A percentile compares a stretch with the other conserved stretches of the same genome.
Evolutionary conservation across 2,888 invertebrate genomes (phyloP).

Genomic region (Zygothrica quintamaculata): DNA sequence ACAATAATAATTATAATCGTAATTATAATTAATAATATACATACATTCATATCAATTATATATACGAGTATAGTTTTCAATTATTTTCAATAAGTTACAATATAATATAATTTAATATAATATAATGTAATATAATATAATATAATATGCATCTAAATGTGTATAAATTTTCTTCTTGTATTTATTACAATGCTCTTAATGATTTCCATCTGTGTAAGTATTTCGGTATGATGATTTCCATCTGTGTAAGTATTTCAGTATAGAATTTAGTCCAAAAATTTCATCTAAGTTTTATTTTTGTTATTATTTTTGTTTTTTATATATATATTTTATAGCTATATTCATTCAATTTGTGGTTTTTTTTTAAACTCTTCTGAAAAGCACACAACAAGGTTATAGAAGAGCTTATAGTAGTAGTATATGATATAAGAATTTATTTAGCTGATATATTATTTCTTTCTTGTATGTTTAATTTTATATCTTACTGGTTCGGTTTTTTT

Average conservation of each 20-base stretch:
- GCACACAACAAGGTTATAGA: too few species aligned
- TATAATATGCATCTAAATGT: slow-evolving; percentile 61
- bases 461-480: too few species aligned
- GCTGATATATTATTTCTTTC: slow-evolving; percentile 24
- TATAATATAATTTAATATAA: slow-evolving; percentile 39
- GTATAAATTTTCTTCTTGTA: slow-evolving; percentile 31
- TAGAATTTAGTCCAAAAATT: too few species aligned
- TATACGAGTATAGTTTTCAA: slow-evolving; percentile 62
- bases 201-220: too few species aligned
- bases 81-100: slow-evolving; percentile 49
- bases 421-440: slow-evolving; percentile 8
- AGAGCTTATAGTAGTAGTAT: background rate
- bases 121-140: slow-evolving; percentile 48
- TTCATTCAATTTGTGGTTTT: too few species aligned
- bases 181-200: slow-evolving; percentile 1
- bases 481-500: slow-evolving; percentile 3
- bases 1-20: slow-evolving; percentile 77
- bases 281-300: too few species aligned
- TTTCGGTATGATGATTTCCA: too few species aligned
- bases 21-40: slow-evolving; percentile 62
- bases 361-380: too few species aligned
- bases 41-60: slow-evolving; percentile 64
- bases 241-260: too few species aligned
- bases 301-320: too few species aligned
- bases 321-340: too few species aligned